phyloP scores from a whole-genome alignment of 2,888 invertebrate species.

The Cataglyphis cursor region DNA sequence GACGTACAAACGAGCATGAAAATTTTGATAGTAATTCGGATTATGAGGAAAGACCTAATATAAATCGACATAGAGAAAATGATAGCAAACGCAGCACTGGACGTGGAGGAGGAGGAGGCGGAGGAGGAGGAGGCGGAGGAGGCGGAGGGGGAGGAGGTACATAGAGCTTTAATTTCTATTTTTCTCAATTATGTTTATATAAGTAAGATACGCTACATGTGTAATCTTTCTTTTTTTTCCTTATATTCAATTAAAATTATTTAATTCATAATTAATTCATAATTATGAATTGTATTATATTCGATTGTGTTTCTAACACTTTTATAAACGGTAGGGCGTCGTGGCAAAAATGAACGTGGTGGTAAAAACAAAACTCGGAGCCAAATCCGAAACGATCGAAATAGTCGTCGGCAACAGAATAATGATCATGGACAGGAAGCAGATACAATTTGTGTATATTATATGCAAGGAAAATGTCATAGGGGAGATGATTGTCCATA shows the following conservation, averaged over 20 bases:
- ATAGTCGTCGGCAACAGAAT: constrained; percentile 88
- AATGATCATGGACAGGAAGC: constrained; percentile 89
- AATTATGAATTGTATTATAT: not conserved
- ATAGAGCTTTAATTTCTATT: not conserved
- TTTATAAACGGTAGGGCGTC: constrained; percentile 85
- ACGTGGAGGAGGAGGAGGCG: constrained; percentile 72
- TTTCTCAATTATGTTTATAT: not conserved
- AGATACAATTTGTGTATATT: constrained; percentile 93
- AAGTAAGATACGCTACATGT: not conserved
- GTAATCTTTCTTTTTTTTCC: not conserved
- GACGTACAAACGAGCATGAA: constrained; percentile 86
- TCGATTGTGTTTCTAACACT: not conserved
- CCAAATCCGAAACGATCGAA: constrained; percentile 83
- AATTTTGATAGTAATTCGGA: constrained; percentile 89
- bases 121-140: constrained; percentile 15
- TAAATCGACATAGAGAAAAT: constrained; percentile 82
- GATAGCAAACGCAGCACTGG: constrained; percentile 85
- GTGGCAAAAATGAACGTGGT: constrained; percentile 87
- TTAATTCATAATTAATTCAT: not conserved
- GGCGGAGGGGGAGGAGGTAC: constrained; percentile 6
- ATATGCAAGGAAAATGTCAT: constrained; percentile 96
- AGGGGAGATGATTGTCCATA: constrained; percentile 94
- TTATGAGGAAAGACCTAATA: constrained; percentile 86
- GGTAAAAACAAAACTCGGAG: constrained; percentile 86
- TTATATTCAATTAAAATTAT: not conserved